A percentile compares a stretch with the other conserved stretches of the same genome.
Evolutionary conservation across 1,140 invertebrate genomes (phyloP).

Genomic region (Drosophila triauraria): DNA sequence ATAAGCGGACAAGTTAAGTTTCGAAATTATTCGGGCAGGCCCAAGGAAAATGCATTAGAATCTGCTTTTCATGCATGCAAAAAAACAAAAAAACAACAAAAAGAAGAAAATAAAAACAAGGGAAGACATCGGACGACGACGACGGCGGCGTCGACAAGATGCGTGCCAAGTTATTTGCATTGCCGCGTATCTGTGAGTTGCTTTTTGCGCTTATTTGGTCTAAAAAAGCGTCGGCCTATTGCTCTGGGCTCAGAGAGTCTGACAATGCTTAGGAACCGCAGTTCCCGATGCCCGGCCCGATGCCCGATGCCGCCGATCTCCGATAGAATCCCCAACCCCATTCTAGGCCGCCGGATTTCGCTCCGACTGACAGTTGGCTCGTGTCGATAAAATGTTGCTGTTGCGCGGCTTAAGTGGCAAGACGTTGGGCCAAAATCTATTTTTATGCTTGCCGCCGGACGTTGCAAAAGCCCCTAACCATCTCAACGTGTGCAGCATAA

Average conservation of each 20-base stretch:
- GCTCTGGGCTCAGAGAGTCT: conserved; percentile 60
- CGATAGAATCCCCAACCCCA: conserved; percentile 31
- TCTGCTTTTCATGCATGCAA: conserved; percentile 75
- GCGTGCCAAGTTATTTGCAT: conserved; percentile 82
- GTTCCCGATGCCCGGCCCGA: conserved; percentile 5
- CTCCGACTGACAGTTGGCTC: conserved; percentile 76
- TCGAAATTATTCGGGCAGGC: conserved; percentile 58
- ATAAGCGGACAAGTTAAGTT: conserved; percentile 63
- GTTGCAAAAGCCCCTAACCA: conserved; percentile 34
- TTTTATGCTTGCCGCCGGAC: conserved; percentile 64
- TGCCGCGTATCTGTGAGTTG: conserved; percentile 67
- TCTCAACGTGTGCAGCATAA: conserved; percentile 50
- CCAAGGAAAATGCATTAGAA: conserved; percentile 79
- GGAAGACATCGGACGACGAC: conserved; percentile 15
- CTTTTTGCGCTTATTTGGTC: conserved; percentile 82
- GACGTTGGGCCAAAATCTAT: conserved; percentile 66
- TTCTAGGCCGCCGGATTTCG: conserved; percentile 46
- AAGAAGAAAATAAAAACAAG: conserved; percentile 38
- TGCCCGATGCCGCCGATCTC: conserved; percentile 43
- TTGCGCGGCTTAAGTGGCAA: conserved; percentile 72
- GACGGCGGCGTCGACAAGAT: conserved; percentile 55
- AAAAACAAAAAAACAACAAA: conserved; percentile 34
- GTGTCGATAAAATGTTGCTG: conserved; percentile 80
- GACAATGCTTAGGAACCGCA: conserved; percentile 75
- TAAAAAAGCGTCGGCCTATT: conserved; percentile 68